Conservation (phyloP, 1,140 invertebrate species). For the Mylabris phalerata region DNA sequence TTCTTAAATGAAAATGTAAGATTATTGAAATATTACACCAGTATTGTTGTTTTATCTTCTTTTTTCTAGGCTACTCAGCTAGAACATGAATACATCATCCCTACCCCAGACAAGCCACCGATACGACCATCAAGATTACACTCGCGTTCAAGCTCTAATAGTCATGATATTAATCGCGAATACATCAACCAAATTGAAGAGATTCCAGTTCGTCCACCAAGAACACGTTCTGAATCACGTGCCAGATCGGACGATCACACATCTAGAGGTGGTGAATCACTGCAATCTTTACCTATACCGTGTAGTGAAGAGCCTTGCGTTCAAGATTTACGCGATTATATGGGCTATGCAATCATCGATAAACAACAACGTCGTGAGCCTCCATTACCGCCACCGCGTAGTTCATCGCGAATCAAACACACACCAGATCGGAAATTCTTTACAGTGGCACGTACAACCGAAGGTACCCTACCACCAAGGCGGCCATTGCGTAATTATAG, state of each 20-base stretch:
- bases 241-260: conserved; percentile 47
- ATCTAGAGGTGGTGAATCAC: conserved; percentile 60
- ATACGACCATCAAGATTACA: conserved; percentile 41
- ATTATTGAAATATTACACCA: conserved; percentile 1
- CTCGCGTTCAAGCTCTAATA: conserved; percentile 37
- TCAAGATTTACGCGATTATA: conserved; percentile 43
- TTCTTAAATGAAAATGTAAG: conserved; percentile 7
- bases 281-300: conserved; percentile 21
- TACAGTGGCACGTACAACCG: conserved; percentile 44
- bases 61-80: conserved; percentile 52
- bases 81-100: conserved; percentile 55
- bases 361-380: conserved; percentile 50
- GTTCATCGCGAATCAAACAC: conserved; percentile 42
- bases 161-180: not conserved
- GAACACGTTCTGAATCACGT: conserved; percentile 38
- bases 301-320: conserved; percentile 35
- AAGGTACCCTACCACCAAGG: conserved; percentile 35
- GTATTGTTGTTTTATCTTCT: conserved; percentile 11
- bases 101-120: conserved; percentile 43
- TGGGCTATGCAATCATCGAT: conserved; percentile 62
- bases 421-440: conserved; percentile 45
- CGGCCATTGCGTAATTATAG: conserved; percentile 59
- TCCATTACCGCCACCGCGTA: conserved; percentile 48
- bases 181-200: conserved; percentile 31
- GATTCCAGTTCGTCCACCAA: conserved; percentile 41